Conservation (phyloP, 2,797 vertebrate genomes). For the Sebastes wilsoni region DNA sequence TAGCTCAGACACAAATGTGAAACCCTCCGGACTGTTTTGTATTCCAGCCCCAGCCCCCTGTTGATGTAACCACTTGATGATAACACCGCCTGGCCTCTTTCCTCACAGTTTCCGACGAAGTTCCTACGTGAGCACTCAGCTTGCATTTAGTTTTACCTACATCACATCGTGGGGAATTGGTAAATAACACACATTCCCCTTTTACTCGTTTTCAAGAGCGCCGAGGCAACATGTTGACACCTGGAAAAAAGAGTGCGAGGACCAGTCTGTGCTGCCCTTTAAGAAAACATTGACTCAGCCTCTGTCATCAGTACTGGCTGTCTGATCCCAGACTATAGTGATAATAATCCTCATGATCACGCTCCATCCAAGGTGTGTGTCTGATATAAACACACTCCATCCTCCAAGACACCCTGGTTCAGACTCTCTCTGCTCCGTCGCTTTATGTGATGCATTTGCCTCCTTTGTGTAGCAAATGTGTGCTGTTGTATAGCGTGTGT, state of each 20-base stretch:
- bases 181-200: conserved; percentile 38
- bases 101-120: conserved; percentile 11
- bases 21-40: conserved; percentile 26
- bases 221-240: conserved; percentile 33
- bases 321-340: conserved; percentile 18
- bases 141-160: conserved; percentile 28
- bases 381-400: conserved; percentile 40
- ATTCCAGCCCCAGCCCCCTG: conserved; percentile 18
- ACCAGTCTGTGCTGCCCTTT: conserved; percentile 23
- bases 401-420: conserved; percentile 25
- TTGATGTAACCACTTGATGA: conserved; percentile 34
- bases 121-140: conserved; percentile 23
- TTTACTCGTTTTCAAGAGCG: background rate
- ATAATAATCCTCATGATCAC: conserved; percentile 44
- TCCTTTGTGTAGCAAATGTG: conserved; percentile 7
- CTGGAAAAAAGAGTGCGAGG: background rate
- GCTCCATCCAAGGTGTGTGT: conserved; percentile 26
- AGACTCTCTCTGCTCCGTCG: background rate
- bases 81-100: conserved; percentile 37
- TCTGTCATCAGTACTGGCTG: conserved; percentile 34
- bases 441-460: conserved; percentile 14
- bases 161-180: conserved; percentile 4
- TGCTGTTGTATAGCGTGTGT: background rate
- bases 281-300: conserved; percentile 51
- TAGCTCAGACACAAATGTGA: conserved; percentile 3